phyloP scores from a whole-genome alignment of 1,140 invertebrate species.

The Idris sp. region DNA sequence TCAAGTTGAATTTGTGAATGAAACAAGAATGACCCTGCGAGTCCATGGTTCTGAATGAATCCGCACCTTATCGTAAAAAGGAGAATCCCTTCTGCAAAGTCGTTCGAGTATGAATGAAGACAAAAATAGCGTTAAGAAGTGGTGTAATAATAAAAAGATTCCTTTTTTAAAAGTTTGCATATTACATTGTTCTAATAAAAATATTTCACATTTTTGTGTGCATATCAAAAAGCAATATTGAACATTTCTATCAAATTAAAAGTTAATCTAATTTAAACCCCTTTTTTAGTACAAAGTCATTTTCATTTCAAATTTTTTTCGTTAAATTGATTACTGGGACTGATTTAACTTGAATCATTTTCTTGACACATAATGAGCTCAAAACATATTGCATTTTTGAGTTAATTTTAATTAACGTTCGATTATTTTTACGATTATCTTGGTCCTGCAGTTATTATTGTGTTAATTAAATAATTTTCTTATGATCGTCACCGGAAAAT shows the following conservation, averaged over 20 bases:
- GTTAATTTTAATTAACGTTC: slow-evolving; percentile 16
- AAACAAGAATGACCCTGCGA: slow-evolving; percentile 60
- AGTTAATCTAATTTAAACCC: too few relatives aligned
- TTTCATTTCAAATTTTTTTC: slow-evolving; percentile 40
- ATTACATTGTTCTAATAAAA: too few relatives aligned
- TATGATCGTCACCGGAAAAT: slow-evolving; percentile 13
- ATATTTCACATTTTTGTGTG: too few relatives aligned
- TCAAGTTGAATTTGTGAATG: slow-evolving; percentile 59
- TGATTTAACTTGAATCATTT: slow-evolving; percentile 16
- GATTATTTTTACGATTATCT: slow-evolving; percentile 5
- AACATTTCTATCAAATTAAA: too few relatives aligned
- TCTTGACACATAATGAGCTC: slow-evolving; percentile 1
- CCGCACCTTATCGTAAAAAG: slow-evolving; percentile 32
- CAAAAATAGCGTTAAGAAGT: slow-evolving; percentile 70
- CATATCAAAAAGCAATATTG: too few relatives aligned
- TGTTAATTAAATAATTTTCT: slow-evolving; percentile 41
- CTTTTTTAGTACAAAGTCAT: slow-evolving; percentile 66
- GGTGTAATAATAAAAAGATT: slow-evolving; percentile 70
- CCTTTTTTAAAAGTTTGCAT: too few relatives aligned
- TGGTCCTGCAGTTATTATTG: slow-evolving; percentile 13
- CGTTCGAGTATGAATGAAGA: slow-evolving; percentile 69
- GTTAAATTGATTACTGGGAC: slow-evolving; percentile 60
- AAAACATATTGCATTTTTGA: slow-evolving; percentile 5
- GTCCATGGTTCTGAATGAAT: slow-evolving; percentile 65
- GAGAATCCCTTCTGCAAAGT: slow-evolving; percentile 44